Evolutionary conservation across 1,140 invertebrate genomes (phyloP), one percentile per base, ranked within the genome.

Genomic region (Drosophila mojavensis): DNA sequence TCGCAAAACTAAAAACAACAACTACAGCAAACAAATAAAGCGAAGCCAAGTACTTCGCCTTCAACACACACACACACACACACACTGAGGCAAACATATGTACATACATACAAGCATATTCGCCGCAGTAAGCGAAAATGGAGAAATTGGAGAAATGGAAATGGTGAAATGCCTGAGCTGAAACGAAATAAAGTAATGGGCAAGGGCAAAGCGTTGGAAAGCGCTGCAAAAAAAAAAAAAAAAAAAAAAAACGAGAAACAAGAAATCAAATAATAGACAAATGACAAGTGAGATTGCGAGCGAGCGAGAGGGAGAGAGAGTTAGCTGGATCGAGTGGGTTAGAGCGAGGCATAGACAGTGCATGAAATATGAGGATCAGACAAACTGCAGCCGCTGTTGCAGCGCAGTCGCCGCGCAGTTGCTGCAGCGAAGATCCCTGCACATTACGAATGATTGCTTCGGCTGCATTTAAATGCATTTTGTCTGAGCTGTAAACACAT

Each of bases 101-200:
- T 28, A 41, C 20, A 17, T 41, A 41, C 33, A 30, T 11, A 53
- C 56, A 43, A 15, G 15, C 28, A 51, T 54, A 71, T 74, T 70
- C 59, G 51, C 71, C 51, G 45, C 51, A 58, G 58, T 75, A 63
- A 70, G 72, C 72, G 66, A 75, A 71, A 75, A 72, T 72, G 81
- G 80, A 79, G 80, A 82, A 82, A 84, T 83, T 80, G 72, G 67
- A 70, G 72, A 79, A 84, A 77, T 84, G 63, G 63, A 62, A 79
- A 83, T 68, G 60, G 79, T 58, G 75, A 81, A 81, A 82, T 73
- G 75, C 48, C 54, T 64, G 48, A 72, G 48, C 47, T 50, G 33
- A 63, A 73, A 69, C 50, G 56, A 74, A 45, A 66, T 63, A 48
- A 51, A 74, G 62, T 74, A 68, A 74, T 69, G 53, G 59, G 58